Conservation (phyloP, 2,888 invertebrate genomes). For the Bimastos eiseni region DNA sequence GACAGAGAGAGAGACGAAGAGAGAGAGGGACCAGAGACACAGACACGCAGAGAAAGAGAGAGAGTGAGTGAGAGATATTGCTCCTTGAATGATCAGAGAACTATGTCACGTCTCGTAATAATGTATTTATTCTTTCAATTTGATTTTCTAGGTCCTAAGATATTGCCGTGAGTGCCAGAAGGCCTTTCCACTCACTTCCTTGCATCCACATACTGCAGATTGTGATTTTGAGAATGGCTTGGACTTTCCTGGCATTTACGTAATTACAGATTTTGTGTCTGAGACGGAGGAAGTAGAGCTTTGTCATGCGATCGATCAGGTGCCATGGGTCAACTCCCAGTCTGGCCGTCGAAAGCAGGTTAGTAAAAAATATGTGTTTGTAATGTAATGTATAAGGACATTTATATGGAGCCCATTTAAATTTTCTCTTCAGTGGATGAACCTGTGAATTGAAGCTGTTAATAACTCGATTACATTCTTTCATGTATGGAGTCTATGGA, state of each 20-base stretch:
- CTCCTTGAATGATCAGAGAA: neutral
- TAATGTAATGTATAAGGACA: neutral
- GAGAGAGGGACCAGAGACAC: too few species aligned
- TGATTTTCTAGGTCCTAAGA: neutral
- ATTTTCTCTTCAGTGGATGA: too few species aligned
- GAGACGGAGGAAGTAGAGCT: conserved; percentile 68
- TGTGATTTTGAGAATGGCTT: conserved; percentile 45
- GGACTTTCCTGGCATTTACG: conserved; percentile 55
- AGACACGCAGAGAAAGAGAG: too few species aligned
- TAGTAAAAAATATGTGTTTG: conserved; percentile 31
- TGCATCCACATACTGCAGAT: neutral
- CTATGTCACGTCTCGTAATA: neutral
- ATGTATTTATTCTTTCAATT: neutral
- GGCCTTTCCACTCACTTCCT: conserved; percentile 29
- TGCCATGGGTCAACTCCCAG: conserved; percentile 88
- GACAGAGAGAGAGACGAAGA: too few species aligned
- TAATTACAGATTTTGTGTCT: conserved; percentile 72
- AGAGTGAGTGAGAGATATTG: too few species aligned
- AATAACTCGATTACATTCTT: too few species aligned
- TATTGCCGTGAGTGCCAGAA: conserved; percentile 35
- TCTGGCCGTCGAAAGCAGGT: conserved; percentile 90
- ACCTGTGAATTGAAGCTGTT: too few species aligned
- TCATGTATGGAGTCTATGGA: too few species aligned
- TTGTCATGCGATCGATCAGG: conserved; percentile 73
- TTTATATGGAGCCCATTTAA: too few species aligned